Evolutionary conservation across 2,797 vertebrate genomes (phyloP).

Genomic region (Chrosomus eos): DNA sequence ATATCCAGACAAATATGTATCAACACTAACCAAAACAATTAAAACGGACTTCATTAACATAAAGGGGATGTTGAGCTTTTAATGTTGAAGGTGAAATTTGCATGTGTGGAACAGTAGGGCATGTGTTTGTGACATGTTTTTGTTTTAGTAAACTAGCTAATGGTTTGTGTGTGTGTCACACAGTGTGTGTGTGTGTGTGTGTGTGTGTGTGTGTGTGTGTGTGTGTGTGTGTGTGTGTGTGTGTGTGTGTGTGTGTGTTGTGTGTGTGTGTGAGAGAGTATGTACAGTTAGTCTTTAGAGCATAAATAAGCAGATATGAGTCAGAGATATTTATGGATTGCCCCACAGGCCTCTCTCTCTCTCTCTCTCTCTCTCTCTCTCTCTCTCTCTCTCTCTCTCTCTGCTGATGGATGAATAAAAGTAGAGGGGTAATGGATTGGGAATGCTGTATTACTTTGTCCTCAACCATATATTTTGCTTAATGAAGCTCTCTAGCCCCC

Average conservation of each 20-base stretch:
- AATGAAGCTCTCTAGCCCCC: constrained; percentile 34
- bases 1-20: constrained; percentile 9
- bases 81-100: constrained; percentile 9
- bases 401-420: constrained; percentile 52
- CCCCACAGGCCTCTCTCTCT: constrained; percentile 64
- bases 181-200: constrained; percentile 44
- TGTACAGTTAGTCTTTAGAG: constrained; percentile 67
- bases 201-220: background rate
- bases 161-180: constrained; percentile 36
- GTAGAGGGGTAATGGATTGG: constrained; percentile 48
- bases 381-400: constrained; percentile 33
- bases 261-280: constrained; percentile 30
- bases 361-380: too few relatives aligned
- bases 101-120: constrained; percentile 32
- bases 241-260: constrained; percentile 27
- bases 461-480: constrained; percentile 38
- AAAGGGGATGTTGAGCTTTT: constrained; percentile 29
- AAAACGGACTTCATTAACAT: constrained; percentile 14
- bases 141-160: constrained; percentile 49
- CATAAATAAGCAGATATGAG: constrained; percentile 74
- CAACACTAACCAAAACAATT: constrained; percentile 24
- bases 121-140: constrained; percentile 21
- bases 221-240: too few relatives aligned
- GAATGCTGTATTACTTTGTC: constrained; percentile 35
- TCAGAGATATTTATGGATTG: constrained; percentile 77